Evolutionary conservation across 1,140 invertebrate species (phyloP).

Genomic region (Macrobrachium rosenbergii): DNA sequence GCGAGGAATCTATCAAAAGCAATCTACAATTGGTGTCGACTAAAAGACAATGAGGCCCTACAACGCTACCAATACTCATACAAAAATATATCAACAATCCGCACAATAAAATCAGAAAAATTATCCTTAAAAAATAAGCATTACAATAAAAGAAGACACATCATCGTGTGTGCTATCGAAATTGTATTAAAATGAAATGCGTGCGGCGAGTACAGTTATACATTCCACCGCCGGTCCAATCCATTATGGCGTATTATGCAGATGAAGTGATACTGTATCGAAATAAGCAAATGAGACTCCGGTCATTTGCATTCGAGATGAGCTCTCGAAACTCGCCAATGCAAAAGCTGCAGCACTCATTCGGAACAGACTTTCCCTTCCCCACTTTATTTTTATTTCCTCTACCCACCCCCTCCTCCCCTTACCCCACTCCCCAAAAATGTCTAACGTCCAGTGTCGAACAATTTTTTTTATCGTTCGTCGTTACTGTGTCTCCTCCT

Average conservation of each 20-base stretch:
- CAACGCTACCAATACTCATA: too few species aligned
- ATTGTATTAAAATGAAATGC: slow-evolving; percentile 17
- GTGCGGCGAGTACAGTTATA: neutral
- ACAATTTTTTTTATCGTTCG: too few species aligned
- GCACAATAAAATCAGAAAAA: too few species aligned
- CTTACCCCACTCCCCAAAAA: too few species aligned
- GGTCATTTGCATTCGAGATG: neutral
- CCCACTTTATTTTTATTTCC: neutral
- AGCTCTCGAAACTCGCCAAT: neutral
- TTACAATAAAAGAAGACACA: neutral
- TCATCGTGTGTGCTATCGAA: neutral
- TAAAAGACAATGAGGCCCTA: too few species aligned
- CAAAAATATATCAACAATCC: too few species aligned
- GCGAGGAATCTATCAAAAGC: too few species aligned
- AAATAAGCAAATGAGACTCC: neutral
- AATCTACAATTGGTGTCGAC: too few species aligned
- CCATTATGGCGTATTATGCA: slow-evolving; percentile 2
- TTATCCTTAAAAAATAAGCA: neutral
- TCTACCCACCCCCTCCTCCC: too few species aligned
- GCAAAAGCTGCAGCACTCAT: neutral
- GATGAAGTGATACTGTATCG: neutral
- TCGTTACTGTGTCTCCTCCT: too few species aligned
- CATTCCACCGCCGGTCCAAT: neutral
- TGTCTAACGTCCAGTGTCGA: too few species aligned
- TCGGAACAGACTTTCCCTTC: neutral